These are phyloP conservation scores for Brachionus manjavacas DNA, from an alignment of 1,140 invertebrate genomes.

Conservation along the genomic window DNA sequence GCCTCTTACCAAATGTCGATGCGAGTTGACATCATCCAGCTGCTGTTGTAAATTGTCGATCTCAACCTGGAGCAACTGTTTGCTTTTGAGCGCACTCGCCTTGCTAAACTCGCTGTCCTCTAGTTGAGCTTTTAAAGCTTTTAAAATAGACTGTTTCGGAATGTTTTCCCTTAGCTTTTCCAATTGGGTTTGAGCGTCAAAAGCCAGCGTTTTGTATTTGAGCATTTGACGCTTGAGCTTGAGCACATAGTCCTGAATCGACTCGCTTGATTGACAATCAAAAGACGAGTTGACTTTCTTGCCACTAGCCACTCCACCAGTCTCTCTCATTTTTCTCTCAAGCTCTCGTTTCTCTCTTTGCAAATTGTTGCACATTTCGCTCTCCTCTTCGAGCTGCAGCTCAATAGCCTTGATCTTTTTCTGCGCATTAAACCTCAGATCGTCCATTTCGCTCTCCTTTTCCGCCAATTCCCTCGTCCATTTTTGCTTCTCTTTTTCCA, in stretches of 20 bases:
- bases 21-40: slow-evolving; percentile 71
- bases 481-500: slow-evolving; percentile 79
- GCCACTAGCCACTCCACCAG: slow-evolving; percentile 50
- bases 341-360: slow-evolving; percentile 82
- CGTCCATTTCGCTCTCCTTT: slow-evolving; percentile 84
- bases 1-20: slow-evolving; percentile 65
- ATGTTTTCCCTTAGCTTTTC: slow-evolving; percentile 25
- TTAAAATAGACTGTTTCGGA: slow-evolving; percentile 28
- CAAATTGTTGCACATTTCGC: slow-evolving; percentile 79
- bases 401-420: slow-evolving; percentile 84
- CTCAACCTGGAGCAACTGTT: slow-evolving; percentile 74
- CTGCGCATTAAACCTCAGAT: slow-evolving; percentile 74
- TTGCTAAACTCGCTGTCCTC: slow-evolving; percentile 82
- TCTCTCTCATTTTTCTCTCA: slow-evolving; percentile 72
- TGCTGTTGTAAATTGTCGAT: slow-evolving; percentile 69
- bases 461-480: slow-evolving; percentile 77
- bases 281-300: slow-evolving; percentile 59
- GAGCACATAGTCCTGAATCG: slow-evolving; percentile 74
- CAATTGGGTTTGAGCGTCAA: slow-evolving; percentile 13
- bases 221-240: slow-evolving; percentile 44
- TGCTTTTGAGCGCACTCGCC: slow-evolving; percentile 74
- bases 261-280: slow-evolving; percentile 73
- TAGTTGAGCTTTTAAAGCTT: slow-evolving; percentile 60
- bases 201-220: slow-evolving; percentile 18
- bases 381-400: slow-evolving; percentile 81